These are phyloP conservation scores for Andrena bicolor DNA, from an alignment of 2,888 invertebrate genomes.

Conservation along the genomic window DNA sequence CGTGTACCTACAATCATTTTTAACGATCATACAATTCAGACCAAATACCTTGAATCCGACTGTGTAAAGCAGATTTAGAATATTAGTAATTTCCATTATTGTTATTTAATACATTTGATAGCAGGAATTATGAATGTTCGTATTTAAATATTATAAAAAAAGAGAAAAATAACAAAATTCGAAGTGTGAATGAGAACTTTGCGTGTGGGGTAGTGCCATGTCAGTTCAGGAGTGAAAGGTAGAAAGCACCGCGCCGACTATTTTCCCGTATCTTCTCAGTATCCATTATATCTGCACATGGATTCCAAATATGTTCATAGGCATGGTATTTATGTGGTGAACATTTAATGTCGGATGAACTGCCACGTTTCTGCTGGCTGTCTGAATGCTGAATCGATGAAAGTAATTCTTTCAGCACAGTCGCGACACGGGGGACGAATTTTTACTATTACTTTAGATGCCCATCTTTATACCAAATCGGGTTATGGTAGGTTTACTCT, in stretches of 20 bases:
- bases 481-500: constrained; percentile 41
- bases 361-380: constrained; percentile 60
- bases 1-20: constrained; percentile 48
- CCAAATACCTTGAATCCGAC: constrained; percentile 69
- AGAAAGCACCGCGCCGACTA: constrained; percentile 44
- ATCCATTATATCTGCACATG: constrained; percentile 53
- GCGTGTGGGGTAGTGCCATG: constrained; percentile 64
- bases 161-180: constrained; percentile 55
- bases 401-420: constrained; percentile 60
- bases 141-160: constrained; percentile 60
- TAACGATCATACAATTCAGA: constrained; percentile 69
- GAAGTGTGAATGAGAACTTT: constrained; percentile 63
- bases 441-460: constrained; percentile 52
- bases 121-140: constrained; percentile 64
- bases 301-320: constrained; percentile 54
- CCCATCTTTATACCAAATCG: constrained; percentile 48
- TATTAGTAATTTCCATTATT: constrained; percentile 67
- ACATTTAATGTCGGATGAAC: constrained; percentile 45
- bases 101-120: constrained; percentile 73
- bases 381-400: constrained; percentile 51
- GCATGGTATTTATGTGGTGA: constrained; percentile 53
- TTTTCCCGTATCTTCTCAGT: constrained; percentile 54
- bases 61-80: constrained; percentile 57
- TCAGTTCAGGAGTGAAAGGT: constrained; percentile 53
- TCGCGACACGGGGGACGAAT: constrained; percentile 39